phyloP scores from a whole-genome alignment of 2,797 vertebrate species.

The Manis pentadactyla region DNA sequence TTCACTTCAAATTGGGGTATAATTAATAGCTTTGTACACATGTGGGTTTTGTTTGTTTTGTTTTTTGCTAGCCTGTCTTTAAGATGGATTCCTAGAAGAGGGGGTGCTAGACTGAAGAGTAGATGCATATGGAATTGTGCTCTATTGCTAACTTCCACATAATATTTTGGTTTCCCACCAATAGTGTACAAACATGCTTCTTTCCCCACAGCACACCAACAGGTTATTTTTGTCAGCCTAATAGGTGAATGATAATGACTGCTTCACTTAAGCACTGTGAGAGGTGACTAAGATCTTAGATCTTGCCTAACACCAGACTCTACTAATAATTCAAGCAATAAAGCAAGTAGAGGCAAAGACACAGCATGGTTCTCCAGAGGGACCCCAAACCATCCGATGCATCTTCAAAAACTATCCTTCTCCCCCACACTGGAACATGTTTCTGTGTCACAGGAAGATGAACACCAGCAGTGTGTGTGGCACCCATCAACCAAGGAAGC shows the following conservation, averaged over 20 bases:
- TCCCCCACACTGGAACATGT: fast-evolving
- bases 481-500: background rate
- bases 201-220: background rate
- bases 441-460: background rate
- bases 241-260: background rate
- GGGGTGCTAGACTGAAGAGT: fast-evolving
- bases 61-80: background rate
- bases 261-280: background rate
- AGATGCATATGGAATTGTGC: fast-evolving
- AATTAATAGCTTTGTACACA: background rate
- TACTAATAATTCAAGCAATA: background rate
- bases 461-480: background rate
- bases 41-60: background rate
- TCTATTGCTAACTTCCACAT: background rate
- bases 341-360: background rate
- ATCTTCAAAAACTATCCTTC: background rate
- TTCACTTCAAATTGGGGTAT: background rate
- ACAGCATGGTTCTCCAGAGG: fast-evolving
- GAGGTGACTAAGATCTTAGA: background rate
- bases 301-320: background rate
- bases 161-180: background rate
- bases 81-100: background rate
- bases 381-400: background rate
- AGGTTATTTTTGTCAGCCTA: background rate
- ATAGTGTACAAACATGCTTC: background rate